Evolutionary conservation across 2,888 invertebrate species (phyloP), one percentile per base, ranked within the genome.

Genomic region (Dasypolia templi): DNA sequence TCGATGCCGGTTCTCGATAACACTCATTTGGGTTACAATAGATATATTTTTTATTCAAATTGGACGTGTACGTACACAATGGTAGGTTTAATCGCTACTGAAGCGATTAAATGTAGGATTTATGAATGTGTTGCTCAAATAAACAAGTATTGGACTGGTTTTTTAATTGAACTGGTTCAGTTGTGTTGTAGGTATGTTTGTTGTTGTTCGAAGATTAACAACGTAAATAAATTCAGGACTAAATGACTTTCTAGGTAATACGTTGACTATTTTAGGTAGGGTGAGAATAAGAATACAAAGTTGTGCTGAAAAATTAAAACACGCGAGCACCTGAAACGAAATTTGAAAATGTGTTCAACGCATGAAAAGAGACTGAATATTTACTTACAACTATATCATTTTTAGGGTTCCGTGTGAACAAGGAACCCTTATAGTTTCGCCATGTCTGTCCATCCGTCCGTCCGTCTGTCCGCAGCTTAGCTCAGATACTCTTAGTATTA

Each of bases 21-120:
- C 78, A 87, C 88, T 87, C 88, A 88, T 90, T 91, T 87, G 88
- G 83, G 85, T 87, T 84, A 92, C 91, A 92, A 92, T 88, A 88
- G 86, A 75, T 76, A 84, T 87, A 87, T 88, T 89, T 86, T 87
- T 87, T 88, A 87, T 87, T 89, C 77, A 89, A 87, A 86, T 88
- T 86, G 80, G 81, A 80, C 79, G 76, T 84, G 82, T 82, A 81
- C 76, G 75, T 67, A 75, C 85, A 88, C 81, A 86, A 86, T 83
- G 80, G 84, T 87, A 83, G 83, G 84, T 87, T 87, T 84, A 86
- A 86, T 86, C 88, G 87, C 88, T 86, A 89, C 87, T 88, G 89
- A 84, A 89, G 87, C 89, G 89, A 87, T 87, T 89, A 90, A 90
- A 82, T 87, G 82, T 84, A 82, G 66, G 77, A 85, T 86, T 87